These are phyloP conservation scores for Chauna torquata DNA, from an alignment of 2,113 vertebrate species.

Conservation along the genomic window DNA sequence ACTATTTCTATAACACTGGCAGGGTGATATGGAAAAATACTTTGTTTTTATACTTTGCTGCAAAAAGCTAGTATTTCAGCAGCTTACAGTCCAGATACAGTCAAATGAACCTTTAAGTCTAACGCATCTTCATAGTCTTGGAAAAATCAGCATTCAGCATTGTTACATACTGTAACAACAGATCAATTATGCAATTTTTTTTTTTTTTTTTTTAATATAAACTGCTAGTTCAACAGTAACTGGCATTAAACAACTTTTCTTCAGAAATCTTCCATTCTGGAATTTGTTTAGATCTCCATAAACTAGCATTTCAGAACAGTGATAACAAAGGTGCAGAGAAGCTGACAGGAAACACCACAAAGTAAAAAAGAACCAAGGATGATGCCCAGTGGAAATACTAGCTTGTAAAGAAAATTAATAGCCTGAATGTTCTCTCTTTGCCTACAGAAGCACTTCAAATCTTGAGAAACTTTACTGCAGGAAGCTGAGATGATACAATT, in stretches of 20 bases:
- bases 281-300: background rate
- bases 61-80: no score
- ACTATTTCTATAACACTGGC: background rate
- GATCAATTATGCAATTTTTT: background rate
- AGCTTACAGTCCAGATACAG: background rate
- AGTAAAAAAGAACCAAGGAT: background rate
- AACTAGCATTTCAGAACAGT: background rate
- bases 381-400: background rate
- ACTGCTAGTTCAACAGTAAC: background rate
- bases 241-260: background rate
- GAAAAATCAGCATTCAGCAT: background rate
- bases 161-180: background rate
- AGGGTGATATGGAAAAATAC: background rate
- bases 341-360: background rate
- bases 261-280: background rate
- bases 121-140: background rate
- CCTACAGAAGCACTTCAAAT: background rate
- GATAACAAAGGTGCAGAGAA: background rate
- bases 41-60: no score
- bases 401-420: background rate
- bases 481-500: background rate
- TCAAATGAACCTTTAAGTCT: background rate
- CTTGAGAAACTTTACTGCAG: background rate
- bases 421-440: background rate
- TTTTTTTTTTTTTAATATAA: no score